Evolutionary conservation across 2,113 vertebrate genomes (phyloP), one percentile per base, ranked within the genome.

Genomic region (Chlamydotis undulata): DNA sequence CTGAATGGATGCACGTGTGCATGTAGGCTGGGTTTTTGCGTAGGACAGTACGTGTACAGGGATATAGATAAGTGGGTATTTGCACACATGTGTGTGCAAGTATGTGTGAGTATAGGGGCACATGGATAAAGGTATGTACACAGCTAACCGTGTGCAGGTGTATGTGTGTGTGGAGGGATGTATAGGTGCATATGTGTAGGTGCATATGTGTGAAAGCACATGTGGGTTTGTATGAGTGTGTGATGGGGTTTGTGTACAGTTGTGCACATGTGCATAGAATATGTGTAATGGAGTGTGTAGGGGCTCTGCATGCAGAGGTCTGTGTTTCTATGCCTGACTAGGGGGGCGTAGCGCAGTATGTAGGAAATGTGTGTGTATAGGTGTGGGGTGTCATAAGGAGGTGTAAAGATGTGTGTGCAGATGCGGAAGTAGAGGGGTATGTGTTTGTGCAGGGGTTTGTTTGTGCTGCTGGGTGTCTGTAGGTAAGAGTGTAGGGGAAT

Each of bases 291-390:
- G 10, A 14, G 14, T 5, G 17, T 47, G 12, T 5, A 7, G 6
- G 16, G 13, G 8, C 21, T 2, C 4, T 13, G 13, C 18, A 14
- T 31, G 29, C 41, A 70, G 25, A 43, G 33, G 9, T 10, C 41
- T 67, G 26, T 26, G 28, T 28, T 79, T 50, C 53, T 43, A 7
- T 33, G 43, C 15, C 25, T 65, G 50, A 12, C 35, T 4, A 45
- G n/a, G 5, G 16, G 12, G 19, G 15, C 19, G 35, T 4, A 19
- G 12, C 7, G 37, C 23, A 56, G 35, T 14, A 16, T 0, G 0
- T 1, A 49, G 37, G 21, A 78, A 57, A 15, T 12, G 33, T 18
- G 11, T 15, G 3, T 24, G 4, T 52, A 7, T 0, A 29, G 19
- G 6, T 39, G 29, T 19, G 15, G 22, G 12, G 8, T 45, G 41